Evolutionary conservation across 2,113 vertebrate genomes (phyloP).

Genomic region (Polypterus bichir): DNA sequence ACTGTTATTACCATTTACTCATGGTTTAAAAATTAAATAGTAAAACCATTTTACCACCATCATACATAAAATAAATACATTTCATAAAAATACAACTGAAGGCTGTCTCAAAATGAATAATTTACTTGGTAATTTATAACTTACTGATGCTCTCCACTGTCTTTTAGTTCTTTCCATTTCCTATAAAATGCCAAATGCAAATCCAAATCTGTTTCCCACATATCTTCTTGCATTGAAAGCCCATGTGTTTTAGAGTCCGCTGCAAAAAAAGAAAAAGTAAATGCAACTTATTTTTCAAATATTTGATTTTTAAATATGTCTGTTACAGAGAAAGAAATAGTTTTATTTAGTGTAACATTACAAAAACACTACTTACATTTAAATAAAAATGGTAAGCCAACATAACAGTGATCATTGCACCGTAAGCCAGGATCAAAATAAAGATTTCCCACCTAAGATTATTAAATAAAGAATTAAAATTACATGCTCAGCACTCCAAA

Average conservation of each 20-base stretch:
- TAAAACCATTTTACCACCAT: too few relatives aligned
- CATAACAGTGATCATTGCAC: slow-evolving; percentile 87
- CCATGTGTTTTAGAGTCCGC: slow-evolving; percentile 74
- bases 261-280: slow-evolving; percentile 25
- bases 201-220: slow-evolving; percentile 84
- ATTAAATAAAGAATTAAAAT: slow-evolving; percentile 14
- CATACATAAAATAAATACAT: too few relatives aligned
- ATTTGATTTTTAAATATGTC: slow-evolving; percentile 3
- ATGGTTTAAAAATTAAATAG: too few relatives aligned
- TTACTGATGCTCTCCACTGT: slow-evolving; percentile 66
- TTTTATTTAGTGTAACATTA: neutral
- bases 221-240: slow-evolving; percentile 71
- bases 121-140: slow-evolving; percentile 14
- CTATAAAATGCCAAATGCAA: slow-evolving; percentile 75
- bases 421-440: slow-evolving; percentile 91
- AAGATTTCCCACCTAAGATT: slow-evolving; percentile 87
- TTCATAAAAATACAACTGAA: too few relatives aligned
- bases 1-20: too few relatives aligned
- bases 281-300: neutral
- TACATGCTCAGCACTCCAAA: neutral
- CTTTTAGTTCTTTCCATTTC: slow-evolving; percentile 74
- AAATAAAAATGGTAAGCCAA: slow-evolving; percentile 84
- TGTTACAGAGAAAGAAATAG: neutral
- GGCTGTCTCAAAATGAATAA: too few relatives aligned
- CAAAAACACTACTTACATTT: slow-evolving; percentile 68